Base-by-base conservation (phyloP, 2,888 invertebrate genomes). In the Drosophila neonasuta region DNA sequence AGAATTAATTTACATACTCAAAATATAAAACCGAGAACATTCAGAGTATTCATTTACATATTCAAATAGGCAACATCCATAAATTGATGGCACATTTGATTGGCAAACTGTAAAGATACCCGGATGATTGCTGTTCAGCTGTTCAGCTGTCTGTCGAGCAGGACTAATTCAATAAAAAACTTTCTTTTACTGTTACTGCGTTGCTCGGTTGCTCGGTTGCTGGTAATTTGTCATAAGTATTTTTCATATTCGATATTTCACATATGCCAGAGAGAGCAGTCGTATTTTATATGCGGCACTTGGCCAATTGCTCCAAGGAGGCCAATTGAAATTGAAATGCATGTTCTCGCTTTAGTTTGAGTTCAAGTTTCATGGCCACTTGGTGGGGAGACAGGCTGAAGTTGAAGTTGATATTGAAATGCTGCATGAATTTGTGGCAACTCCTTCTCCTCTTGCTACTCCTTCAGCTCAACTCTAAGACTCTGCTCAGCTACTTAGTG, bases 251-350 rank as follows among this genome's bases (percentile, higher is more conserved):
- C 8, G 39, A 41, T 13, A 13, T 39, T 6, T 39, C 39, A 39
- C 39, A 39, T 39, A 39, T 39, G 39, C 39, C 13, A 13, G n/a
- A 24, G 20, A 20, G 24, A 39, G 39, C n/a, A n/a, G 36, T 36
- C 36, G 36, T 68, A 32, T 41, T 63, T 61, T 42, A 63, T 42
- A 63, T 64, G 24, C 46, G 46, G 41, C 51, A 51, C 11, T 46
- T 44, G 24, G 41, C 34, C 48, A 64, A 69, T 52, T 63, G 72
- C 10, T 11, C 8, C 11, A 9, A 63, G 34, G 17, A 13, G n/a
- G 9, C 9, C 50, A 64, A 60, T 64, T 52, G 58, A 69, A 74
- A 64, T 59, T 52, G 55, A 62, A 74, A 69, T 72, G 69, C 69
- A 74, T 71, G 57, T 57, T 42, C 36, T 44, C 30, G 10, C 7